Evolutionary conservation across 2,888 invertebrate species (phyloP), one percentile per base, ranked within the genome.

Genomic region (Conops quadrifasciatus): DNA sequence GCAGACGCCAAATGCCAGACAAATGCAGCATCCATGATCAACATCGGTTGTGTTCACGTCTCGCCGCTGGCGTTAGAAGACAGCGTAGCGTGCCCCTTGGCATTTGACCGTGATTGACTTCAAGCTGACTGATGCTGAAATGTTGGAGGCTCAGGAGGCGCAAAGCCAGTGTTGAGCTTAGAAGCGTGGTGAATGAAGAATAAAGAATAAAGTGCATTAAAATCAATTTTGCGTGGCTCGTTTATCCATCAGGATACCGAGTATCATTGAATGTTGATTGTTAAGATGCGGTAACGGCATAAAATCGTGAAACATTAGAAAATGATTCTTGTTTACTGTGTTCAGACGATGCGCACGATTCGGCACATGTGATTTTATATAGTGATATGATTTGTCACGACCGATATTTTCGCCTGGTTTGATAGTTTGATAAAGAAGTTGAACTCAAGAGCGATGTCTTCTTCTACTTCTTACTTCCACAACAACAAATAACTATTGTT

Each of bases 61-160:
- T 43, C 11, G 24, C 28, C 13, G 16, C 15, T 7, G 19, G n/a
- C 43, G 28, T 67, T 59, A 26, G 67, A 67, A 43, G 45, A 9
- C 36, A 36, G 9, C 36, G 36, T 7, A 36, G 36, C 36, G 9
- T n/a, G 45, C 45, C 60, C 28, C 24, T 15, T 30, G 19, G 47
- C 45, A 43, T 47, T 59, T 68, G 67, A 68, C 67, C 60, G 30
- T 60, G 49, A 60, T 68, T 68, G 67, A 67, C 67, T 67, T n/a
- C 16, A 19, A 26, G 13, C 21, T 21, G 49, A 21, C 21, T 21
- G 49, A 21, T 43, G 43, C 2, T 15, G 28, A 58, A 28, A 36
- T 36, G 9, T 36, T 36, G 36, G 9, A 36, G 4, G 4, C 58
- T 58, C 2, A 28, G 24, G 26, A 16, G 21, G 28, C 19, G 19